phyloP scores from a whole-genome alignment of 2,113 vertebrate genomes.

The Chiloscyllium plagiosum region DNA sequence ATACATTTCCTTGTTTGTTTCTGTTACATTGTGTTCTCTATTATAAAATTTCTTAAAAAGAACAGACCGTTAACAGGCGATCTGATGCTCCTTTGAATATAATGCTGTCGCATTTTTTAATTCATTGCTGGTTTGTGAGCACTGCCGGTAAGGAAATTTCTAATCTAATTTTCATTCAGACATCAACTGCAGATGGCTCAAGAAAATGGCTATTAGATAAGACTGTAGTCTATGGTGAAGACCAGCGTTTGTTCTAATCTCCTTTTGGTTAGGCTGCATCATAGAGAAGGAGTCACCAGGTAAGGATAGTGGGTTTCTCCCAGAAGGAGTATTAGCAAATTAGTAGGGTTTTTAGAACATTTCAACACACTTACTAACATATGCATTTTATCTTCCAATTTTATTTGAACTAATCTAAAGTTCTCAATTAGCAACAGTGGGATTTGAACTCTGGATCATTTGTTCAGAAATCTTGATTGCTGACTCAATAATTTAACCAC shows the following conservation, averaged over 20 bases:
- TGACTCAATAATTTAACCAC: not conserved
- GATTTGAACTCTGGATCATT: not conserved
- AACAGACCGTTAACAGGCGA: not conserved
- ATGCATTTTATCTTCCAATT: not conserved
- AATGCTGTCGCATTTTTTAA: not conserved
- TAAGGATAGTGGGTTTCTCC: not conserved
- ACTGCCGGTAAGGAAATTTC: not conserved
- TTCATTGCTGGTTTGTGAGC: not conserved
- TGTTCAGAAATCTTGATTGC: not conserved
- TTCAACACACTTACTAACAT: not conserved
- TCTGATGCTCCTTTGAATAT: not conserved
- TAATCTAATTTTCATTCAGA: not conserved
- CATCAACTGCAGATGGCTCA: not conserved
- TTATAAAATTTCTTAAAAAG: not conserved
- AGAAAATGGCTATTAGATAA: not conserved
- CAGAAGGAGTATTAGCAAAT: not conserved
- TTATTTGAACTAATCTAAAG: not conserved
- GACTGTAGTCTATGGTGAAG: not conserved
- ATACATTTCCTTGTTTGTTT: not conserved
- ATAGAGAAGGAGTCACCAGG: not conserved
- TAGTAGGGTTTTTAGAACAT: not conserved
- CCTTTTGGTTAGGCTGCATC: not conserved
- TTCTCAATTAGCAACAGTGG: not conserved
- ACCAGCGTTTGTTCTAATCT: not conserved
- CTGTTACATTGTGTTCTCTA: not conserved